phyloP scores from a whole-genome alignment of 64 coral and sea anemone species.

The Montipora efflorescens region DNA sequence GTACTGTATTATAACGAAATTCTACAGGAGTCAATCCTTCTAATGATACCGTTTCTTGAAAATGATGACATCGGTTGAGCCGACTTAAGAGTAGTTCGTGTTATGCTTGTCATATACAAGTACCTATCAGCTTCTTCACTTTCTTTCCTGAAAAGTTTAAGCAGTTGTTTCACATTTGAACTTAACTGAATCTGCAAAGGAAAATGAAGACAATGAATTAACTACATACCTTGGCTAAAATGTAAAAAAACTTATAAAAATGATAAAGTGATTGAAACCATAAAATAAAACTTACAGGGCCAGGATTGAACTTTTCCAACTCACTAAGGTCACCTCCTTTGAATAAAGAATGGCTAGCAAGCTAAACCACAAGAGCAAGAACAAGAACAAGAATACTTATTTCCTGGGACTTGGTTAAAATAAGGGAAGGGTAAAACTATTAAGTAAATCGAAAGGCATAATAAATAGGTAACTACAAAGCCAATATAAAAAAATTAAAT shows the following conservation, averaged over 20 bases:
- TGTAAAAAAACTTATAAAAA: background rate
- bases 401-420: too few species aligned
- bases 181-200: slow-evolving; percentile 24
- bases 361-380: slow-evolving; percentile 19
- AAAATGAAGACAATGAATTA: background rate
- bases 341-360: slow-evolving; percentile 54
- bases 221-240: background rate
- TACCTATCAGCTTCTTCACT: slow-evolving; percentile 33
- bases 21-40: too few species aligned
- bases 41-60: too few species aligned
- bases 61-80: too few species aligned
- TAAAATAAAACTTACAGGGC: background rate
- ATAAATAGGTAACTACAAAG: too few species aligned
- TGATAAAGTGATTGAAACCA: background rate
- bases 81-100: too few species aligned
- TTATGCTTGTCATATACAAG: background rate
- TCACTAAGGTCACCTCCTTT: slow-evolving; percentile 55
- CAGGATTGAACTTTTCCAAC: slow-evolving; percentile 40
- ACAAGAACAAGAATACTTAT: background rate
- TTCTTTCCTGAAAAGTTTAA: slow-evolving; percentile 45
- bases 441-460: too few species aligned
- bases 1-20: too few species aligned
- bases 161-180: slow-evolving; percentile 60
- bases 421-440: too few species aligned
- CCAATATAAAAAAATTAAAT: too few species aligned